Evolutionary conservation across 37 sponge, comb jelly and placozoan species (phyloP).

Genomic region (Halisarca cf. caerulea): DNA sequence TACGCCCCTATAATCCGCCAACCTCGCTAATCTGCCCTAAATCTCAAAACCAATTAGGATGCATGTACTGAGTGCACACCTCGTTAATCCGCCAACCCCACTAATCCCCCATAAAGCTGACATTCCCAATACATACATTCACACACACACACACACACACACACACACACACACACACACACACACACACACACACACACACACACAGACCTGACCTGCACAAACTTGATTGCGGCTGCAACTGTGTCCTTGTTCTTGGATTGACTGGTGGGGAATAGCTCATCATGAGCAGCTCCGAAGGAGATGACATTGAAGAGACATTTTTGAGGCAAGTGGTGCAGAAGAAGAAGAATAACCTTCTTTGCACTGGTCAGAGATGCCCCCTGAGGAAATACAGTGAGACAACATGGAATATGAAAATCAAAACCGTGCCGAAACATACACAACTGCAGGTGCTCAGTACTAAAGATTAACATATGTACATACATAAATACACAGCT

Average conservation of each 20-base stretch:
- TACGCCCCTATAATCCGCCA: too few species aligned
- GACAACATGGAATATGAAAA: not conserved
- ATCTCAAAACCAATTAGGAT: too few species aligned
- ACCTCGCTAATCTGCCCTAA: too few species aligned
- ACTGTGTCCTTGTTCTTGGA: constrained; percentile 71
- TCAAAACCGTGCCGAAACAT: not conserved
- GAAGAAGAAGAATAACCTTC: constrained; percentile 77
- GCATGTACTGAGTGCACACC: too few species aligned
- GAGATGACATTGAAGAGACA: constrained; percentile 77
- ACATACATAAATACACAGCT: not conserved
- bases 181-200: constrained; percentile 6
- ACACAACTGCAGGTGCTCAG: not conserved
- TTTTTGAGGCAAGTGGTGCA: constrained; percentile 77
- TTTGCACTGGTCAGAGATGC: constrained; percentile 54
- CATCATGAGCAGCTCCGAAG: constrained; percentile 76
- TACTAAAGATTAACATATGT: not conserved
- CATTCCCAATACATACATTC: too few species aligned
- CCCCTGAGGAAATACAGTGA: constrained; percentile 44
- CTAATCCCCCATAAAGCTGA: too few species aligned
- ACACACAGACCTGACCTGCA: constrained; percentile 69
- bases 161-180: not conserved
- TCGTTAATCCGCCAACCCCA: too few species aligned
- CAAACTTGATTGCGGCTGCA: constrained; percentile 63
- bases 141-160: constrained; percentile 13
- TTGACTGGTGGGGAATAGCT: constrained; percentile 78